A percentile compares a stretch with the other conserved stretches of the same genome.
Conservation (phyloP, 2,888 invertebrate genomes). For the Scaptomyza caliginosa region DNA sequence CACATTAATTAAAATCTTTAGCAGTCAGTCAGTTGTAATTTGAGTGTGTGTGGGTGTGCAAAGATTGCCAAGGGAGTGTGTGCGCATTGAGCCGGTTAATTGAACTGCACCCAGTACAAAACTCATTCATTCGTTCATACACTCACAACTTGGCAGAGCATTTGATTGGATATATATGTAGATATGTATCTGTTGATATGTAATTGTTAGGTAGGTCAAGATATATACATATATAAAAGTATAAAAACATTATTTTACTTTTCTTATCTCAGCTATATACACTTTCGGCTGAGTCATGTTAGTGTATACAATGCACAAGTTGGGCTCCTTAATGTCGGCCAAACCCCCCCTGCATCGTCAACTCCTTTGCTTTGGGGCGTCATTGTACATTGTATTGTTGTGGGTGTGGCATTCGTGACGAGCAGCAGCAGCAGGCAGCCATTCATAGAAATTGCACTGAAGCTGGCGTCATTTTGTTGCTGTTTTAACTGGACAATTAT, state of each 20-base stretch:
- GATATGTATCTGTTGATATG: too few species aligned
- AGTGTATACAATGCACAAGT: conserved; percentile 20
- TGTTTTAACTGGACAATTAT: conserved; percentile 43
- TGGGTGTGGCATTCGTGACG: conserved; percentile 29
- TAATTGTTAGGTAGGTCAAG: too few species aligned
- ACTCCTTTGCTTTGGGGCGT: conserved; percentile 17
- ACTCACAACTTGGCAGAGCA: conserved; percentile 11
- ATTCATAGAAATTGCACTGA: conserved; percentile 66
- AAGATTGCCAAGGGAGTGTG: conserved; percentile 51
- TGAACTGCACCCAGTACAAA: conserved; percentile 71
- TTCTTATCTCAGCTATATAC: too few species aligned
- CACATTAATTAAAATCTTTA: conserved; percentile 64
- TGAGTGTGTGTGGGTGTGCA: conserved; percentile 27
- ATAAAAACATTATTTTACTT: too few species aligned
- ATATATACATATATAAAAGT: too few species aligned
- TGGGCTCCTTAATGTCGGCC: conserved; percentile 39
- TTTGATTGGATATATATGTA: background rate
- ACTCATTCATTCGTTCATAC: conserved; percentile 19
- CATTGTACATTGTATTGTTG: conserved; percentile 4
- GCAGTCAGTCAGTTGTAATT: conserved; percentile 8
- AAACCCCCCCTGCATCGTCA: background rate
- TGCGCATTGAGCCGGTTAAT: conserved; percentile 74
- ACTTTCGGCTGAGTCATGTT: too few species aligned
- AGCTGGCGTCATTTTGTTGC: conserved; percentile 49
- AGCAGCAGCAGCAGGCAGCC: conserved; percentile 36